phyloP scores from a whole-genome alignment of 2,113 vertebrate genomes.

The Corythornis vintsioides region DNA sequence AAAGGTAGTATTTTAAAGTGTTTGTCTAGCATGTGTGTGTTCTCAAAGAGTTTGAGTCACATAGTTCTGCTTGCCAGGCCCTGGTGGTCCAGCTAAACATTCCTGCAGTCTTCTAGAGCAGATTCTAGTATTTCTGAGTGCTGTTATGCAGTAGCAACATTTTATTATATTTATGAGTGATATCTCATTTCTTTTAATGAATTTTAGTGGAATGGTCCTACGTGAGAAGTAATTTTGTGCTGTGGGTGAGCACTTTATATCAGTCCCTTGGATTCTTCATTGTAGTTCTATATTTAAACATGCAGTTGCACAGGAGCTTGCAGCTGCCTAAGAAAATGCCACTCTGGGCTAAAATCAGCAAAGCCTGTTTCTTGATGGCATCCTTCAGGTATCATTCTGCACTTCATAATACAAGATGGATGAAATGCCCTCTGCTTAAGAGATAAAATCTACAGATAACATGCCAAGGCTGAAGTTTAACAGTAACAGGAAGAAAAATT shows the following conservation, averaged over 20 bases:
- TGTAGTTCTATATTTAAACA: neutral
- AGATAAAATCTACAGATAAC: neutral
- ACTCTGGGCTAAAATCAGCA: slow-evolving; percentile 4
- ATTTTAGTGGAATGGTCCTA: neutral
- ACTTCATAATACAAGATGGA: neutral
- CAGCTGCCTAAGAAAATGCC: neutral
- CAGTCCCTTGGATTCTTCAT: neutral
- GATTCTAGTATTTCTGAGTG: neutral
- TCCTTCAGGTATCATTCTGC: neutral
- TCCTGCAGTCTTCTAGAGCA: accelerated
- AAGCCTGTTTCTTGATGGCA: neutral
- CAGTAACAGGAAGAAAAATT: neutral
- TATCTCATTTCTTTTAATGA: neutral
- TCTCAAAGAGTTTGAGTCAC: neutral
- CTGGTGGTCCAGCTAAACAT: neutral
- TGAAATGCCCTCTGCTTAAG: neutral
- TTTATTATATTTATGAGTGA: neutral
- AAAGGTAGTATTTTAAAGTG: slow-evolving; percentile 13
- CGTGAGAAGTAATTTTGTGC: neutral
- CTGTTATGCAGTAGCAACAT: neutral
- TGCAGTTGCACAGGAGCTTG: neutral
- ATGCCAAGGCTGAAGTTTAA: neutral
- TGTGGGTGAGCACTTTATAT: neutral
- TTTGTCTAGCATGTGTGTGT: neutral
- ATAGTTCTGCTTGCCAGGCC: neutral